phyloP scores from a whole-genome alignment of 2,113 vertebrate genomes.

The Nestor notabilis region DNA sequence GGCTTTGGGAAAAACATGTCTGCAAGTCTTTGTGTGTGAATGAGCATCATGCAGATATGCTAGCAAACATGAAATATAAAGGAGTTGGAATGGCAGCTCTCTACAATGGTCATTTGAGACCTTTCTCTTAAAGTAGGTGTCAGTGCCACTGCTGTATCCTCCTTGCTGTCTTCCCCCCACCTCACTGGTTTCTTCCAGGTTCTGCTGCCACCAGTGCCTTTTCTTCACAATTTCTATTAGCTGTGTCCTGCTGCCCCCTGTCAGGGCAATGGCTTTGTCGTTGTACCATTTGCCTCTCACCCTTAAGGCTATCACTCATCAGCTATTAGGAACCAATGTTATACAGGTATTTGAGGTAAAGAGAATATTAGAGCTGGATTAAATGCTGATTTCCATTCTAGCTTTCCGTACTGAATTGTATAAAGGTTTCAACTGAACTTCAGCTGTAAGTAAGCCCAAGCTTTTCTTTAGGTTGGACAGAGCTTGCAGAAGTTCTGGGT shows the following conservation, averaged over 20 bases:
- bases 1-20: background rate
- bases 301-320: background rate
- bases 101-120: background rate
- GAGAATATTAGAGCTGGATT: background rate
- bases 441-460: background rate
- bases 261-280: background rate
- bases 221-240: background rate
- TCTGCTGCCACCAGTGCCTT: background rate
- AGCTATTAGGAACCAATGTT: background rate
- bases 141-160: background rate
- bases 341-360: background rate
- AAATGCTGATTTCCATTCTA: background rate
- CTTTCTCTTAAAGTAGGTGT: background rate
- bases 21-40: background rate
- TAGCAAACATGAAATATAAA: background rate
- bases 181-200: background rate
- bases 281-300: background rate
- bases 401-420: background rate
- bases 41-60: background rate
- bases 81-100: background rate
- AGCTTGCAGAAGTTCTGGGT: background rate
- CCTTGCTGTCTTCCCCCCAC: background rate
- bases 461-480: background rate
- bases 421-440: background rate
- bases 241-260: background rate